Evolutionary conservation across 2,888 invertebrate species (phyloP).

Genomic region (Pemphredon lugubris): DNA sequence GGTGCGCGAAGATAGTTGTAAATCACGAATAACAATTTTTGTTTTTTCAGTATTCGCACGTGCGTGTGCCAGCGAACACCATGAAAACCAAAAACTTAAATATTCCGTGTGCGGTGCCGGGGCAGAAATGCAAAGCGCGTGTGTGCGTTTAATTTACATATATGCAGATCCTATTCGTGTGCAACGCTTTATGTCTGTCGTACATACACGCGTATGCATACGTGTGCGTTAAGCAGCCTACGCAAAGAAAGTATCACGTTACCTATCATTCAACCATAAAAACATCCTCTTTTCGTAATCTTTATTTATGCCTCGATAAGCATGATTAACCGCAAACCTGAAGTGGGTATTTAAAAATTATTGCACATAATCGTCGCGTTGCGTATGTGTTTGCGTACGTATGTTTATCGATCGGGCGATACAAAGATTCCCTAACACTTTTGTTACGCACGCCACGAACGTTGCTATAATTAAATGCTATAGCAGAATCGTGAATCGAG

Average conservation of each 20-base stretch:
- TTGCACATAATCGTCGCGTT: no score
- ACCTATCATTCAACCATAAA: conserved; percentile 12
- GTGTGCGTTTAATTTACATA: conserved; percentile 49
- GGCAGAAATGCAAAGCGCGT: conserved; percentile 8
- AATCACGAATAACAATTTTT: no score
- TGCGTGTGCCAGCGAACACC: no score
- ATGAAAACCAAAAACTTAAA: conserved; percentile 3
- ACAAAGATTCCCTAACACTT: no score
- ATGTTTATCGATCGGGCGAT: no score
- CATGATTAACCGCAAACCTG: background rate
- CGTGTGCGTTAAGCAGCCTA: background rate
- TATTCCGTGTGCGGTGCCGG: conserved; percentile 1
- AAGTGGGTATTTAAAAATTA: background rate
- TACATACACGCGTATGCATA: background rate
- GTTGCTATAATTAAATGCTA: background rate
- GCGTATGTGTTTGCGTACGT: no score
- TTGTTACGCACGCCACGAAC: background rate
- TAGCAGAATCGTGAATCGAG: background rate
- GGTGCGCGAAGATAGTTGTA: no score
- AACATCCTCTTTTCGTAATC: background rate
- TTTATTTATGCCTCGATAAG: conserved; percentile 4
- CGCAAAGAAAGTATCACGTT: conserved; percentile 10
- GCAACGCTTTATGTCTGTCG: conserved; percentile 16
- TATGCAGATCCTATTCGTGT: conserved; percentile 40
- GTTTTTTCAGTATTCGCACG: no score